Percentiles rank a stretch among this genome's conserved stretches.
Conservation (phyloP, 2,888 invertebrate species). For the Lasioglossum pauxillum region DNA sequence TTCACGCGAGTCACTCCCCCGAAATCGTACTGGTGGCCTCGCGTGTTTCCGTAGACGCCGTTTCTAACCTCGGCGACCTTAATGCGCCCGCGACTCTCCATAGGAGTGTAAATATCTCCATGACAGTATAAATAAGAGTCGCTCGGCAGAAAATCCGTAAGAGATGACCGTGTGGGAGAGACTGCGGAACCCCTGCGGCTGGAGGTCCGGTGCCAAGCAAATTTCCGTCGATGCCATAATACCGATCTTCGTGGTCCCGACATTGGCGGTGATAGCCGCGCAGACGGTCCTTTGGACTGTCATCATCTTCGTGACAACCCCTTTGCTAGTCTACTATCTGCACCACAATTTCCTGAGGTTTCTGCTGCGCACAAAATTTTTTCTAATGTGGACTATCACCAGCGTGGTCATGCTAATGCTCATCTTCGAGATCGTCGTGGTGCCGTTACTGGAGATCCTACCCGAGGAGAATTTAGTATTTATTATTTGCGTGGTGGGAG, state of each 20-base stretch:
- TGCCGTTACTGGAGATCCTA: slow-evolving; percentile 90
- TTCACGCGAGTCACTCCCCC: slow-evolving; percentile 36
- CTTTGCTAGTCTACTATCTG: slow-evolving; percentile 81
- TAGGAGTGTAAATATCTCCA: slow-evolving; percentile 47
- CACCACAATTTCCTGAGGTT: slow-evolving; percentile 82
- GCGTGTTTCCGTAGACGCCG: background rate
- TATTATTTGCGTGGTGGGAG: slow-evolving; percentile 85
- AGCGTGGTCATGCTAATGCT: slow-evolving; percentile 88
- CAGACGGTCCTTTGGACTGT: slow-evolving; percentile 80
- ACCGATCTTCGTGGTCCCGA: slow-evolving; percentile 81
- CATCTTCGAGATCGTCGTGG: slow-evolving; percentile 90
- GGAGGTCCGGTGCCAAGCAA: slow-evolving; percentile 81
- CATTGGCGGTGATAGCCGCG: slow-evolving; percentile 79
- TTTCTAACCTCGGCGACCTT: slow-evolving; percentile 53
- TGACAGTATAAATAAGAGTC: slow-evolving; percentile 41
- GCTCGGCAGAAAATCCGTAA: background rate
- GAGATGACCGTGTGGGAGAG: slow-evolving; percentile 77
- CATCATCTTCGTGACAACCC: slow-evolving; percentile 78
- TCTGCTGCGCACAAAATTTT: slow-evolving; percentile 88
- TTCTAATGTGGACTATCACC: slow-evolving; percentile 90
- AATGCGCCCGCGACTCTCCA: slow-evolving; percentile 19
- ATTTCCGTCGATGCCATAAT: slow-evolving; percentile 82
- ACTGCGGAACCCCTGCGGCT: slow-evolving; percentile 75
- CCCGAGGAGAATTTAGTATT: slow-evolving; percentile 88
- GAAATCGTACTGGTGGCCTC: slow-evolving; percentile 14